Evolutionary conservation across 2,113 vertebrate species (phyloP).

Genomic region (Vulpes lagopus): DNA sequence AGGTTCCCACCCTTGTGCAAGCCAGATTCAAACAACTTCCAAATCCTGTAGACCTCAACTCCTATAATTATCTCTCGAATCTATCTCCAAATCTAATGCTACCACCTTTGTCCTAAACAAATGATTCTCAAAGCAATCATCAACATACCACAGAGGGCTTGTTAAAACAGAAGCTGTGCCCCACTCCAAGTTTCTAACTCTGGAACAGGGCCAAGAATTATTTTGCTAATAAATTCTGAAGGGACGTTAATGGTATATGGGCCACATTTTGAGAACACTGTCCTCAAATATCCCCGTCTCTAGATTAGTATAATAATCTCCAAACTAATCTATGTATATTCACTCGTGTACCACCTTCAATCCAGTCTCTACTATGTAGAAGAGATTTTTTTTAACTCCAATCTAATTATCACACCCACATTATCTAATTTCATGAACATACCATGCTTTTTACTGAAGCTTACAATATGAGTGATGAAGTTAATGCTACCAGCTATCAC

Average conservation of each 20-base stretch:
- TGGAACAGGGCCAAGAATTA: background rate
- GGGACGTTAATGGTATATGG: background rate
- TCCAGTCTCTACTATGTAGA: background rate
- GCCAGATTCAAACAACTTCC: background rate
- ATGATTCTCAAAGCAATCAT: background rate
- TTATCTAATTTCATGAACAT: background rate
- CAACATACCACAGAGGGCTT: background rate
- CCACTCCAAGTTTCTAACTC: background rate
- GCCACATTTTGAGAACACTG: background rate
- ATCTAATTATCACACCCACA: background rate
- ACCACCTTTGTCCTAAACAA: background rate
- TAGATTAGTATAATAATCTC: background rate
- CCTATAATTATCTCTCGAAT: background rate
- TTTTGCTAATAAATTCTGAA: constrained; percentile 48
- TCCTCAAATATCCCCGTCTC: background rate
- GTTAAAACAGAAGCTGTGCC: background rate
- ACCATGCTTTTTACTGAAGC: background rate
- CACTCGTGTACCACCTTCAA: background rate
- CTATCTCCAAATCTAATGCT: background rate
- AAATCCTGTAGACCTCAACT: background rate
- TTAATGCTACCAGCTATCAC: background rate
- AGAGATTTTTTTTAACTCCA: background rate
- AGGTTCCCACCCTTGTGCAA: background rate
- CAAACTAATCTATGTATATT: background rate
- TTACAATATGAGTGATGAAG: background rate